phyloP scores from a whole-genome alignment of 2,113 vertebrate species.

The Actinemys pallida region DNA sequence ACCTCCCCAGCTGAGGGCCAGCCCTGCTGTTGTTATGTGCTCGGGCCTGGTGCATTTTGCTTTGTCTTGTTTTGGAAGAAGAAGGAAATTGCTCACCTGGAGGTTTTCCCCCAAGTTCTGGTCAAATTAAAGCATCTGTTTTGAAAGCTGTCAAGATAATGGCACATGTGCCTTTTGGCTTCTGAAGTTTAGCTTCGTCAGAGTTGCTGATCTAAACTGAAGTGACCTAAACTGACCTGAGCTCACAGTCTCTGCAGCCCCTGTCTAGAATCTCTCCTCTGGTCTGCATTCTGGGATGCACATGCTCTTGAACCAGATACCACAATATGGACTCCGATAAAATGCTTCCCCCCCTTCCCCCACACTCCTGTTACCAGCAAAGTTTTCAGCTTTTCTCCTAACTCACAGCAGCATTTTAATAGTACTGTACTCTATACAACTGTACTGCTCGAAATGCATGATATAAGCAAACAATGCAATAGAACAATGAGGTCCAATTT shows the following conservation, averaged over 20 bases:
- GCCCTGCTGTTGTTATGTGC: not conserved
- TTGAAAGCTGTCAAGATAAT: not conserved
- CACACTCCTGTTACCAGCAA: constrained; percentile 46
- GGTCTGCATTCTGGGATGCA: fast-evolving
- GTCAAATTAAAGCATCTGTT: fast-evolving
- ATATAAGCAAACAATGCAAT: not conserved
- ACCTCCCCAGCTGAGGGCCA: not conserved
- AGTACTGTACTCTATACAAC: not conserved
- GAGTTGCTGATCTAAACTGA: not conserved
- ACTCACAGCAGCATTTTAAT: not conserved
- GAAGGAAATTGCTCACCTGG: fast-evolving
- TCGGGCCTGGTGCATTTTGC: not conserved
- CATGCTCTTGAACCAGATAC: constrained; percentile 3
- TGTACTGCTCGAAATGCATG: not conserved
- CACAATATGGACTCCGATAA: not conserved
- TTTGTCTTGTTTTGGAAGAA: not conserved
- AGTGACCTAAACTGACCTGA: not conserved
- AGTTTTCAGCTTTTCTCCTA: not conserved
- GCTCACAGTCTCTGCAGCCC: not conserved
- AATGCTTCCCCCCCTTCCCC: constrained; percentile 23
- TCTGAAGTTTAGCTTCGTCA: not conserved
- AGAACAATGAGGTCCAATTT: not conserved
- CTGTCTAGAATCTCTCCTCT: not conserved
- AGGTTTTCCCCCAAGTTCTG: not conserved
- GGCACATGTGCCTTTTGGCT: constrained; percentile 29